These are phyloP conservation scores for Hydrocynus forskahlii DNA, from an alignment of 2,797 vertebrate species.

Conservation along the genomic window DNA sequence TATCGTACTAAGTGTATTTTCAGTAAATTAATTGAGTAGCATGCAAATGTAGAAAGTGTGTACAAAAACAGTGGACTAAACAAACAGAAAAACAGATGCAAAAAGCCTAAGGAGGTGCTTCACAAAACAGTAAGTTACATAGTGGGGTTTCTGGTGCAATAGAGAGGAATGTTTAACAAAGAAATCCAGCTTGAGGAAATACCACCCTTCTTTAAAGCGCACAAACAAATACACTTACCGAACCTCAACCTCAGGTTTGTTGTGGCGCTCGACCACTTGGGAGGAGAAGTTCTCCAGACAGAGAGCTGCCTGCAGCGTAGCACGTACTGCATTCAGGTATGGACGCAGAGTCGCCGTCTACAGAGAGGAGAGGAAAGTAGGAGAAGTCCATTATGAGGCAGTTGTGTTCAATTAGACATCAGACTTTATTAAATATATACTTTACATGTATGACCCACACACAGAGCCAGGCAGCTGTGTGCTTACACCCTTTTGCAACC, in stretches of 20 bases:
- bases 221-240: constrained; percentile 75
- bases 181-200: background rate
- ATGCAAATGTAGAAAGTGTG: too few species aligned
- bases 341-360: constrained; percentile 96
- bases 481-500: too few species aligned
- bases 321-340: constrained; percentile 94
- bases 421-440: background rate
- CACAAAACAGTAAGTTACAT: too few species aligned
- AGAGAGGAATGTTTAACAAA: background rate
- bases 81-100: too few species aligned
- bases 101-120: too few species aligned
- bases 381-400: background rate
- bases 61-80: too few species aligned
- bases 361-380: background rate
- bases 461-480: background rate
- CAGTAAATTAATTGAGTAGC: too few species aligned
- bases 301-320: constrained; percentile 94
- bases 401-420: background rate
- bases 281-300: constrained; percentile 98
- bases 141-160: too few species aligned
- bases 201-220: background rate
- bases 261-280: constrained; percentile 96
- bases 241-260: constrained; percentile 98
- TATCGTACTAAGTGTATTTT: too few species aligned
- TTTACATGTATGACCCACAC: background rate